Evolutionary conservation across 2,888 invertebrate species (phyloP).

Genomic region (Cheilosia soror): DNA sequence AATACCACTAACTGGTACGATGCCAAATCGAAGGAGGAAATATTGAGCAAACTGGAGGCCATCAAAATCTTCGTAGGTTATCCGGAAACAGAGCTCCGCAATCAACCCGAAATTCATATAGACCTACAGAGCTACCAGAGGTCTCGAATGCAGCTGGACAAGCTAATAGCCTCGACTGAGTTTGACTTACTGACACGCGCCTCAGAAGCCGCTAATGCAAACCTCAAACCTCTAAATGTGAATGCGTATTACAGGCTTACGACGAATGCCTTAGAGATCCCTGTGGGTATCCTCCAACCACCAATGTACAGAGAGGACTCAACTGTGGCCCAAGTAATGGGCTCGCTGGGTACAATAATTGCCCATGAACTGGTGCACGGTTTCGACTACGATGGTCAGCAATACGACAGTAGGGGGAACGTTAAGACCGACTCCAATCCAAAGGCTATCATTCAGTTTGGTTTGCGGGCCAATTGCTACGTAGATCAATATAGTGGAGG

Average conservation of each 20-base stretch:
- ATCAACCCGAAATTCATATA: conserved; percentile 30
- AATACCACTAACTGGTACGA: conserved; percentile 57
- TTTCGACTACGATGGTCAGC: conserved; percentile 81
- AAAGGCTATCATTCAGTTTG: conserved; percentile 80
- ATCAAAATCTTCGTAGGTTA: conserved; percentile 77
- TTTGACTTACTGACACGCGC: not conserved
- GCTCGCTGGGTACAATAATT: conserved; percentile 79
- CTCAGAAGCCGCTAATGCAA: conserved; percentile 67
- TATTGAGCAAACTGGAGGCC: conserved; percentile 76
- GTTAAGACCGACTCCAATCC: conserved; percentile 66
- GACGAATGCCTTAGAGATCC: conserved; percentile 80
- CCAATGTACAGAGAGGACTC: conserved; percentile 76
- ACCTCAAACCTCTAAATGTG: conserved; percentile 78
- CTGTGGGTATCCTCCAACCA: conserved; percentile 79
- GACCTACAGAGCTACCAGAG: conserved; percentile 46
- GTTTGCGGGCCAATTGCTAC: conserved; percentile 79
- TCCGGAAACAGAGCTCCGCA: conserved; percentile 20
- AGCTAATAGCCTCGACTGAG: conserved; percentile 14
- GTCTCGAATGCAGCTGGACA: conserved; percentile 40
- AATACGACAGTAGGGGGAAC: conserved; percentile 80
- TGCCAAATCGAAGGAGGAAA: conserved; percentile 72
- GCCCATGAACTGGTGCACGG: conserved; percentile 81
- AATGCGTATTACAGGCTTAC: conserved; percentile 81
- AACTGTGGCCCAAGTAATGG: conserved; percentile 76
- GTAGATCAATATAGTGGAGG: conserved; percentile 77